Percentiles rank a stretch among this genome's conserved stretches.
These are phyloP conservation scores for Centropyge bicolor DNA, from an alignment of 2,797 vertebrate species.

Conservation along the genomic window DNA sequence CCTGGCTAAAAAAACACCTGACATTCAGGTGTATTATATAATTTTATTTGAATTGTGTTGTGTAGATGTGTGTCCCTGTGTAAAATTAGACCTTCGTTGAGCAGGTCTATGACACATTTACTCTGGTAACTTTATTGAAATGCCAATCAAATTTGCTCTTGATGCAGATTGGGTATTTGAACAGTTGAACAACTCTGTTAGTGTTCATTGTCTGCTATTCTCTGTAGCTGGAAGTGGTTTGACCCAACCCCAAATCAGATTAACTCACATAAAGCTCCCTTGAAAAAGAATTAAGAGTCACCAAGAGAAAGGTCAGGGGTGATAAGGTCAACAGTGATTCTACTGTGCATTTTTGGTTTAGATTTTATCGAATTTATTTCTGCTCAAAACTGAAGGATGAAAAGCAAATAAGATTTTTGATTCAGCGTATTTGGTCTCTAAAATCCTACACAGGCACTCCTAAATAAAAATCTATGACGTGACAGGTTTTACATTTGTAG, in stretches of 20 bases:
- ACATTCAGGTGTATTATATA: not conserved
- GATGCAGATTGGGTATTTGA: constrained; percentile 9
- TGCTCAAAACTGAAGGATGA: constrained; percentile 8
- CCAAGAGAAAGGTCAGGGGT: not conserved
- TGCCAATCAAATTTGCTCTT: constrained; percentile 23
- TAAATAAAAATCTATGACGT: not conserved
- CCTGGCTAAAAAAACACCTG: not conserved
- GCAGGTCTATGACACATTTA: not conserved
- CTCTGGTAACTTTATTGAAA: not conserved
- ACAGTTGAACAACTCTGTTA: not conserved
- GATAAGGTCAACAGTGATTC: constrained; percentile 18
- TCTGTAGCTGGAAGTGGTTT: constrained; percentile 27
- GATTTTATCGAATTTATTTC: not conserved
- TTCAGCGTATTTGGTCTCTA: not conserved
- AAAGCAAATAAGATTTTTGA: not conserved
- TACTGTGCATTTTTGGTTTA: constrained; percentile 30
- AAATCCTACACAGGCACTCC: not conserved
- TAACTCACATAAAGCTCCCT: not conserved
- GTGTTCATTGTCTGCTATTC: not conserved
- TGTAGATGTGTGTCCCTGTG: constrained; percentile 5
- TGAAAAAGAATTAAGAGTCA: not conserved
- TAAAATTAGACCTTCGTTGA: not conserved
- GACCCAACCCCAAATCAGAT: not conserved
- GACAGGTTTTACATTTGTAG: not conserved
- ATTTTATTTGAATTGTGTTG: not conserved